Conservation (phyloP, 2,113 vertebrate species). For the Saccopteryx leptura region DNA sequence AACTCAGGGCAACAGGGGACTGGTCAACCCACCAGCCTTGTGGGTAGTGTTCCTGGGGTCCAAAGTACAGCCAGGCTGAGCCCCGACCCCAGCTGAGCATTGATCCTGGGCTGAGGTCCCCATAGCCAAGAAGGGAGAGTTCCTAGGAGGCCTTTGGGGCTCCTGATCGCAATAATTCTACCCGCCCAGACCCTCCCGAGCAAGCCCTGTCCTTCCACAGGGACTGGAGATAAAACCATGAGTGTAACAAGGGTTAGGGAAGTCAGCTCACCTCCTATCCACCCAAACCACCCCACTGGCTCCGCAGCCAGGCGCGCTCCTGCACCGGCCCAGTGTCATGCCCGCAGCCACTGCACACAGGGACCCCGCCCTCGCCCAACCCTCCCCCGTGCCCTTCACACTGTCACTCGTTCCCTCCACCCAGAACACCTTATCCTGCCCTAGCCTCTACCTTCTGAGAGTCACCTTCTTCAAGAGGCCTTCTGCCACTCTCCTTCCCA, state of each 20-base stretch:
- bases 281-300: not conserved
- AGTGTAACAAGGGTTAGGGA: too few relatives aligned
- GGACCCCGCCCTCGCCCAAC: not conserved
- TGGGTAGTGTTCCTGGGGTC: not conserved
- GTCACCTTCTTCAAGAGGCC: not conserved
- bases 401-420: not conserved
- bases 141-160: not conserved
- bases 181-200: not conserved
- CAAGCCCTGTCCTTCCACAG: not conserved
- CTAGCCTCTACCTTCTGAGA: not conserved
- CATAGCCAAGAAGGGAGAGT: not conserved
- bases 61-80: not conserved
- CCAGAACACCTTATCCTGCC: fast-evolving
- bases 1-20: not conserved
- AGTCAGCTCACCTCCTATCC: not conserved
- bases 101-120: not conserved
- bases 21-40: not conserved
- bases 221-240: fast-evolving
- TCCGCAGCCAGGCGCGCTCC: fast-evolving
- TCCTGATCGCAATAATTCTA: fast-evolving
- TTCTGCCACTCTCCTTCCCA: not conserved
- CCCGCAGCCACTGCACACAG: not conserved
- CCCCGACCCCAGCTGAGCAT: not conserved
- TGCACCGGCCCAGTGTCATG: not conserved
- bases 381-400: fast-evolving